phyloP scores from a whole-genome alignment of 2,888 invertebrate genomes.

The Drosophila yooni region DNA sequence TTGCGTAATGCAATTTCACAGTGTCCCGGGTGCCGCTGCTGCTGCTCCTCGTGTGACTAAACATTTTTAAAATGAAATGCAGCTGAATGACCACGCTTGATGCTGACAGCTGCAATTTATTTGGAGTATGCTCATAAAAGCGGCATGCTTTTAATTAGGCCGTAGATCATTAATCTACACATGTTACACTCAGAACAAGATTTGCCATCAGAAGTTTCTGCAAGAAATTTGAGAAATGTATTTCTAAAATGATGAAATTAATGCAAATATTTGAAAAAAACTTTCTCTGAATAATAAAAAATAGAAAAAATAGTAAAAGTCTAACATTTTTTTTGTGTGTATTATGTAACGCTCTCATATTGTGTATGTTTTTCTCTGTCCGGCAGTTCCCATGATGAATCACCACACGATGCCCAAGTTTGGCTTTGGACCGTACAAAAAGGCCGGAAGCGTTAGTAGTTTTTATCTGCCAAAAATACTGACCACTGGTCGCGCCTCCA shows the following conservation, averaged over 20 bases:
- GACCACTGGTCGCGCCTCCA: slow-evolving; percentile 77
- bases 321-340: neutral
- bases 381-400: slow-evolving; percentile 90
- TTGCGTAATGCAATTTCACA: slow-evolving; percentile 55
- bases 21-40: slow-evolving; percentile 27
- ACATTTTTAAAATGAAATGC: slow-evolving; percentile 7
- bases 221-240: neutral
- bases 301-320: neutral
- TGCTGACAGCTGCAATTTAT: slow-evolving; percentile 32
- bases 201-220: neutral
- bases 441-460: slow-evolving; percentile 85
- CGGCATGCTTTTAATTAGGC: slow-evolving; percentile 40
- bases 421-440: slow-evolving; percentile 87
- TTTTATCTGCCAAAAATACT: slow-evolving; percentile 89
- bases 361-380: neutral
- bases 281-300: neutral
- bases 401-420: slow-evolving; percentile 92
- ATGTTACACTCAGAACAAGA: neutral
- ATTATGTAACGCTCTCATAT: slow-evolving; percentile 3
- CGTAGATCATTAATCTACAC: slow-evolving; percentile 58
- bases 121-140: slow-evolving; percentile 31
- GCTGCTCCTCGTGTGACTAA: neutral
- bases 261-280: neutral
- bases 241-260: neutral
- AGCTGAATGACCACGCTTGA: slow-evolving; percentile 4